A percentile compares a stretch with the other conserved stretches of the same genome.
These are phyloP conservation scores for Pavo muticus DNA, from an alignment of 2,113 vertebrate genomes.

Conservation along the genomic window DNA sequence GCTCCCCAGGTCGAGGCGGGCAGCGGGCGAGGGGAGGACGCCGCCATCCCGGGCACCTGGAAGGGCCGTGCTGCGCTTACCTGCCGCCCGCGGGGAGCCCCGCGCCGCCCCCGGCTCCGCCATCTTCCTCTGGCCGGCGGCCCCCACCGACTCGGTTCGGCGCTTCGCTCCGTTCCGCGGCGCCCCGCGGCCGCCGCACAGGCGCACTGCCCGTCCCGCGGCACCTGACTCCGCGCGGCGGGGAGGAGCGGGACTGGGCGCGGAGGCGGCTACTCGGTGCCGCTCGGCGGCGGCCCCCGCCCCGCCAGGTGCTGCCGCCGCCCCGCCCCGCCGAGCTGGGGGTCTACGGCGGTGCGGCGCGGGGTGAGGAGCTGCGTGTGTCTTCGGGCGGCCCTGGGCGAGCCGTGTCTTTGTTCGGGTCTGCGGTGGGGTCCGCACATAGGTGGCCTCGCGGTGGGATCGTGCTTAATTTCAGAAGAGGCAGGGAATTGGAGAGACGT, in stretches of 20 bases:
- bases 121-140: constrained; percentile 19
- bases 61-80: constrained; percentile 2
- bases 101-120: constrained; percentile 53
- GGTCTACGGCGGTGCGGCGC: neutral
- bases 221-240: neutral
- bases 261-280: too few relatives aligned
- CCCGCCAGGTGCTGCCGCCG: neutral
- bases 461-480: accelerated
- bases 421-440: accelerated
- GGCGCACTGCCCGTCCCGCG: constrained; percentile 54
- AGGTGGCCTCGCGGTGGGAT: neutral
- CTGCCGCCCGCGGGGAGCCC: constrained; percentile 61
- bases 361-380: neutral
- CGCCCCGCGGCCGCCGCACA: constrained; percentile 42
- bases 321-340: neutral
- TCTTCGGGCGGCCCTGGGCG: neutral
- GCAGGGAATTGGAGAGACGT: too few relatives aligned
- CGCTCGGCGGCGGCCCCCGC: neutral
- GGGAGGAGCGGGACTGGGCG: neutral
- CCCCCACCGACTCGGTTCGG: neutral
- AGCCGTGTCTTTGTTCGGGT: accelerated
- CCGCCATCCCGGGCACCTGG: neutral
- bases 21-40: too few relatives aligned
- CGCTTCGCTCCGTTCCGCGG: neutral
- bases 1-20: too few relatives aligned